Percentiles rank a stretch among this genome's conserved stretches.
These are phyloP conservation scores for Microctenopoma stevenorrisi DNA, from an alignment of 2,797 vertebrate genomes.

Conservation along the genomic window DNA sequence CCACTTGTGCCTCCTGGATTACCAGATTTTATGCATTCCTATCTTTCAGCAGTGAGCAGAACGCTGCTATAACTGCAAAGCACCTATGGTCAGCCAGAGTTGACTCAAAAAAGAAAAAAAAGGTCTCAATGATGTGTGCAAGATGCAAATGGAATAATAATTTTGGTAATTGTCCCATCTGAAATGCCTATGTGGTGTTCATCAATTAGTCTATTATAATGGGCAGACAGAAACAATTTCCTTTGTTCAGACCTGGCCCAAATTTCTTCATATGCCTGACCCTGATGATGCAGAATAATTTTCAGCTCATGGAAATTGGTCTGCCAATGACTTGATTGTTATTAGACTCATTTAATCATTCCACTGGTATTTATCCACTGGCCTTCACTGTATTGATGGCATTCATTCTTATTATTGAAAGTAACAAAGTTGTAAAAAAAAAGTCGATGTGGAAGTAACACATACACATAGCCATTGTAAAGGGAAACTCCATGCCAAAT, in stretches of 20 bases:
- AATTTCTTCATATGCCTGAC: slow-evolving; percentile 17
- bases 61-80: too few relatives aligned
- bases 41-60: too few relatives aligned
- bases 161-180: slow-evolving; percentile 39
- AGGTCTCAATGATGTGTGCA: too few relatives aligned
- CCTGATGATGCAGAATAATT: slow-evolving; percentile 26
- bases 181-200: slow-evolving; percentile 25
- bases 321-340: slow-evolving; percentile 6
- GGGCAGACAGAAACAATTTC: slow-evolving; percentile 37
- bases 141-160: slow-evolving; percentile 7
- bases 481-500: too few relatives aligned
- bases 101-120: too few relatives aligned
- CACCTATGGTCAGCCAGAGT: too few relatives aligned
- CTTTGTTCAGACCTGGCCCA: neutral
- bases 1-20: too few relatives aligned
- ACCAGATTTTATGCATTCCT: too few relatives aligned
- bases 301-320: slow-evolving; percentile 16
- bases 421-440: too few relatives aligned
- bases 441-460: too few relatives aligned
- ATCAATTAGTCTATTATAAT: slow-evolving; percentile 29
- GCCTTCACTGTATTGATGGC: neutral
- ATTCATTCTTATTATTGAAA: too few relatives aligned
- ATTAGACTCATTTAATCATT: slow-evolving; percentile 1
- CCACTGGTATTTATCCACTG: neutral
- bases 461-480: too few relatives aligned